These are phyloP conservation scores for Hirudinaria manillensis DNA, from an alignment of 2,888 invertebrate genomes.

Conservation along the genomic window DNA sequence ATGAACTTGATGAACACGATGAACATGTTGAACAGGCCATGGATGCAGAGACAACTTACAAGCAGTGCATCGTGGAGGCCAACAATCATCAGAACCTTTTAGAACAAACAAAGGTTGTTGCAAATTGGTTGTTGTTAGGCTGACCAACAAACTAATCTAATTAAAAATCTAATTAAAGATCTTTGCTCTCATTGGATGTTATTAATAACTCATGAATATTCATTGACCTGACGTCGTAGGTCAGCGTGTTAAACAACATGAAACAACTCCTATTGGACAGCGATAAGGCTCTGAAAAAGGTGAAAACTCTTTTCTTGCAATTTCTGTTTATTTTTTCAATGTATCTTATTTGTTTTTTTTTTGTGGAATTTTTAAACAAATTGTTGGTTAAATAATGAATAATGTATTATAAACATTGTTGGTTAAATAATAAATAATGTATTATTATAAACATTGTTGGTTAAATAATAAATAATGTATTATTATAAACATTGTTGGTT, in stretches of 20 bases:
- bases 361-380: too few species aligned
- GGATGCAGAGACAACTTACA: constrained; percentile 57
- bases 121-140: not conserved
- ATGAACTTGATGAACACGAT: too few species aligned
- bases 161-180: not conserved
- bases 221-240: not conserved
- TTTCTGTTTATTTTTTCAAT: too few species aligned
- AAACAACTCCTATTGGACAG: constrained; percentile 22
- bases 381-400: too few species aligned
- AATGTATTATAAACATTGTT: too few species aligned
- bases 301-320: not conserved
- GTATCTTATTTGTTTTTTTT: too few species aligned
- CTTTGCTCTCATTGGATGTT: not conserved
- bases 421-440: too few species aligned
- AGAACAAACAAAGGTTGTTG: constrained; percentile 51
- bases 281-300: constrained; percentile 28
- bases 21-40: constrained; percentile 46
- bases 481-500: too few species aligned
- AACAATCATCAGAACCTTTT: constrained; percentile 55
- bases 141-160: not conserved
- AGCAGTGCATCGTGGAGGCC: constrained; percentile 56
- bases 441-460: too few species aligned
- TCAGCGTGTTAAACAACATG: constrained; percentile 22
- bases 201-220: not conserved
- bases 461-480: too few species aligned